Conservation (phyloP, 2,113 vertebrate genomes). For the Jaculus jaculus region DNA sequence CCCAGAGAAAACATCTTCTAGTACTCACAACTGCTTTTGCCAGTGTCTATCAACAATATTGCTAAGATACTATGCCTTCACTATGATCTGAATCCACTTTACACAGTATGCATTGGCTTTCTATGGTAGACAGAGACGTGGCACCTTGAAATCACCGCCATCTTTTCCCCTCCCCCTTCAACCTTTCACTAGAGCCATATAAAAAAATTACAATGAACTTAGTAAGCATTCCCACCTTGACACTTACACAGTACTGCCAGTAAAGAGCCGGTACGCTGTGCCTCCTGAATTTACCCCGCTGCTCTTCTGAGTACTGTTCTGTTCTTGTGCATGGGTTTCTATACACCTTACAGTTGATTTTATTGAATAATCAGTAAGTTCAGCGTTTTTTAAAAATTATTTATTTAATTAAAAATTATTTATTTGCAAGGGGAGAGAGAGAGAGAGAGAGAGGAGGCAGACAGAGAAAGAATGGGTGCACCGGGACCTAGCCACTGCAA, state of each 20-base stretch:
- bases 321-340: background rate
- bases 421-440: too few relatives aligned
- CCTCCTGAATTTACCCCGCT: background rate
- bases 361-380: background rate
- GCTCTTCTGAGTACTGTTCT: background rate
- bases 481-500: too few relatives aligned
- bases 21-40: background rate
- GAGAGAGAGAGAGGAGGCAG: too few relatives aligned
- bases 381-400: too few relatives aligned
- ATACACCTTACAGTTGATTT: background rate
- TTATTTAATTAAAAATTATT: too few relatives aligned
- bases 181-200: background rate
- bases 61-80: background rate
- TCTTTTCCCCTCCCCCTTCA: background rate
- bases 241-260: background rate
- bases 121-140: background rate
- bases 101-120: background rate
- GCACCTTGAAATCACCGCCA: background rate
- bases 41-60: background rate
- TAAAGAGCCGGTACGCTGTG: background rate
- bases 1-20: background rate
- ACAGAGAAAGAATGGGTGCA: too few relatives aligned
- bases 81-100: background rate
- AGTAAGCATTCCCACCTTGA: background rate
- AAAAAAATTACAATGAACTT: background rate